Conservation (phyloP, 1,140 invertebrate genomes). For the Melitaea cinxia region DNA sequence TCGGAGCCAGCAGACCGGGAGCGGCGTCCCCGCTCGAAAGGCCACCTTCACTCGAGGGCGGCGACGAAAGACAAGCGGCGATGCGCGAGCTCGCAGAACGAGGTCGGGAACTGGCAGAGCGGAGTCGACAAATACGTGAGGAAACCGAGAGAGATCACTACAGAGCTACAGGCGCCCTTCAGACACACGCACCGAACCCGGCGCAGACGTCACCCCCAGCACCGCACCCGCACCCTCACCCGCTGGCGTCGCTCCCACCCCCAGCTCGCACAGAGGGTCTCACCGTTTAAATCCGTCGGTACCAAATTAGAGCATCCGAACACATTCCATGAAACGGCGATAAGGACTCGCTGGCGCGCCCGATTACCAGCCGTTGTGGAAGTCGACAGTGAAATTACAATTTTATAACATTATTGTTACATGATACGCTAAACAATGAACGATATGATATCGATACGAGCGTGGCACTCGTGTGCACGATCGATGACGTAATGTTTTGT, state of each 20-base stretch:
- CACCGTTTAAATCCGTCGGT: constrained; percentile 56
- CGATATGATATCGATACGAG: constrained; percentile 23
- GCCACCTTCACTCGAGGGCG: constrained; percentile 71
- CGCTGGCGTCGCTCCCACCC: constrained; percentile 65
- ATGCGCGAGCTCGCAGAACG: constrained; percentile 73
- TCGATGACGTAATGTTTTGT: constrained; percentile 44
- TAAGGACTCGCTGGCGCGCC: constrained; percentile 4
- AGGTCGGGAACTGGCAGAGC: constrained; percentile 68
- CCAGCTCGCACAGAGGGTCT: constrained; percentile 73
- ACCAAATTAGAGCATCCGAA: constrained; percentile 34
- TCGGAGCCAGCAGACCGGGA: constrained; percentile 67
- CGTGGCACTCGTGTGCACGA: constrained; percentile 18
- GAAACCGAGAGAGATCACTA: constrained; percentile 64
- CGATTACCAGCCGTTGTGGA: not conserved
- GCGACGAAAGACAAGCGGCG: constrained; percentile 71
- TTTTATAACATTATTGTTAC: constrained; percentile 16
- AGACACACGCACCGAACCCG: constrained; percentile 70
- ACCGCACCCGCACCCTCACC: constrained; percentile 57
- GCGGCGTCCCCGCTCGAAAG: constrained; percentile 75
- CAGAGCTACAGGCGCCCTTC: constrained; percentile 59
- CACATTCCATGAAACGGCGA: constrained; percentile 60
- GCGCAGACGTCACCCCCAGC: constrained; percentile 76
- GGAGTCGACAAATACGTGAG: constrained; percentile 75
- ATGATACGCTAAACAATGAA: constrained; percentile 18
- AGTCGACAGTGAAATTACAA: constrained; percentile 13